A percentile compares a stretch with the other conserved stretches of the same genome.
These are phyloP conservation scores for Hoplias malabaricus DNA, from an alignment of 2,113 vertebrate species.

Conservation along the genomic window DNA sequence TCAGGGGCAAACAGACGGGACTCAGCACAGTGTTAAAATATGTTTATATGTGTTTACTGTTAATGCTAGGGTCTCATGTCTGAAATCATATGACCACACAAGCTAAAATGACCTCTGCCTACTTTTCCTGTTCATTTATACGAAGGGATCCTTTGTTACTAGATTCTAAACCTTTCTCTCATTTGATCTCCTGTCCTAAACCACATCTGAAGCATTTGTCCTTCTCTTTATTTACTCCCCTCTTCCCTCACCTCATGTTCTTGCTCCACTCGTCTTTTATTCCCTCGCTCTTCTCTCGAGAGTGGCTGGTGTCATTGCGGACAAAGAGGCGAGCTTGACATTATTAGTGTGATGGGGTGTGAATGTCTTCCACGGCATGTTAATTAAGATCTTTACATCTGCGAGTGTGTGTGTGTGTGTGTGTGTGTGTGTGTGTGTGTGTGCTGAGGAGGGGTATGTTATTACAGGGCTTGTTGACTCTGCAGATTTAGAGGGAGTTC, in stretches of 20 bases:
- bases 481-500: slow-evolving; percentile 75
- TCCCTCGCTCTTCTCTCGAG: slow-evolving; percentile 58
- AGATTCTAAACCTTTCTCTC: too few relatives aligned
- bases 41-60: too few relatives aligned
- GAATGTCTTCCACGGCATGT: slow-evolving; percentile 89
- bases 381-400: slow-evolving; percentile 84
- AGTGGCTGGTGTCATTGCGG: slow-evolving; percentile 68
- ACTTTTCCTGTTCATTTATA: too few relatives aligned
- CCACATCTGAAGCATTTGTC: too few relatives aligned
- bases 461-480: slow-evolving; percentile 86
- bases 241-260: slow-evolving; percentile 45
- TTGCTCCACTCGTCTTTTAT: slow-evolving; percentile 26
- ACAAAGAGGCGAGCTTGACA: slow-evolving; percentile 83
- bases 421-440: slow-evolving; percentile 27
- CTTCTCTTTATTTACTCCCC: slow-evolving; percentile 29
- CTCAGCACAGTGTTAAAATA: too few relatives aligned
- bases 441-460: slow-evolving; percentile 72
- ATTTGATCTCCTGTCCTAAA: too few relatives aligned
- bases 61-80: too few relatives aligned
- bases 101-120: too few relatives aligned
- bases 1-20: too few relatives aligned
- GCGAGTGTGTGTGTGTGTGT: slow-evolving; percentile 23
- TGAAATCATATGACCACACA: too few relatives aligned
- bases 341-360: slow-evolving; percentile 88
- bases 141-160: too few relatives aligned